Base-by-base conservation (phyloP, 2,113 vertebrate species). In the Seriola rivoliana region DNA sequence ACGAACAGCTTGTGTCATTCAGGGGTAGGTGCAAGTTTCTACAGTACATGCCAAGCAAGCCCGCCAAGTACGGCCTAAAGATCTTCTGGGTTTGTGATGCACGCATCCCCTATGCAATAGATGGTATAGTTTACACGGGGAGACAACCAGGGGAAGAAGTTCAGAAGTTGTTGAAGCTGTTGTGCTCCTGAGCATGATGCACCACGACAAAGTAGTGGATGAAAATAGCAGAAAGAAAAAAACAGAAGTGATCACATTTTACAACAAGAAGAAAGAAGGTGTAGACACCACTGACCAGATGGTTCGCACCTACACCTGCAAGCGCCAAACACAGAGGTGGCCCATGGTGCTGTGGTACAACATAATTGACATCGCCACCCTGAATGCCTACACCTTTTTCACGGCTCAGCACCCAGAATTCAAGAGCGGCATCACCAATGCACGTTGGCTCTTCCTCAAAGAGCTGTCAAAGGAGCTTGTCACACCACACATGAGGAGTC, bases 41-140 rank as follows among this genome's bases (percentile, higher is more conserved):
- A 11, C 78, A 82, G 55, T 73, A 84, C 59, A 65, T 79, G 66
- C 78, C 79, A 21, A 62, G 16, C 40, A 32, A 73, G 46, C 3
- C 46, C 5, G 46, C 46, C 46, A 48, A 73, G 9, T 34, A n/a
- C 5, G 71, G 13, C 4, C 4, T 10, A 62, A 74, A 62, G n/a
- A 50, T 63, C 58, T 63, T 63, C 29, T 63, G 71, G 58, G 32
- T 36, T 29, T 50, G 59, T 46, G 59, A 63, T 50, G 44, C 71
- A 36, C 14, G 25, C 21, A 36, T 29, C 4, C 38, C 57, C 17
- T 60, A 59, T 48, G 57, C 38, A 48, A 32, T 70, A 46, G 48
- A 78, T 44, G 23, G 54, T 16, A 75, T 44, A 1, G 65, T 78
- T 2, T 81, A 73, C 13, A 60, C 14, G 21, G 29, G 25, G 5